Base-by-base conservation (phyloP, 2,888 invertebrate genomes). In the Pomacea canaliculata region DNA sequence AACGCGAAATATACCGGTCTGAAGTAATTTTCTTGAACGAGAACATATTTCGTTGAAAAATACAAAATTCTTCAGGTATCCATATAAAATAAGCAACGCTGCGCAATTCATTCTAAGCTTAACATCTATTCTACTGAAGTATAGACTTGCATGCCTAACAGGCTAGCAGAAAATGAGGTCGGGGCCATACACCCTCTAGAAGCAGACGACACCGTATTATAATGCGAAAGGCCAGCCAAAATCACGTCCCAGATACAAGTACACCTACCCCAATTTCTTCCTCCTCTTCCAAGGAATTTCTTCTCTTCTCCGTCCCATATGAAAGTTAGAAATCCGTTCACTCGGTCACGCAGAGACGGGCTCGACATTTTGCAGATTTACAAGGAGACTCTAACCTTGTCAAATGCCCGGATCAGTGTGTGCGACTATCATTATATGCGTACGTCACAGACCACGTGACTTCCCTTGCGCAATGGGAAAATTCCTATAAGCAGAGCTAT, bases 221-320 rank as follows among this genome's bases (percentile, higher is more conserved):
- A 18, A 27, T 12, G 37, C 7, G 27, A 7, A 27, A 12, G 16
- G 27, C 23, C 5, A 19, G 4, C 5, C 27, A 63, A 2, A 63
- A 19, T 19, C 51, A 51, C 5, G 18, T 56, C 27, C 37, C 46
- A 51, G 49, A 12, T 27, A 27, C 46, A 16, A 70, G 60, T 51
- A 62, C 73, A 84, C 89, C 80, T 82, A 89, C 89, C 86, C 98
- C 98, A 98, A 92, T 96, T 97, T 90, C 94, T 93, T 86, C 95
- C 97, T 81, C 96, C 97, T 87, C 97, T 94, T 87, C 97, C 97
- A 86, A 97, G 93, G 91, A 97, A 94, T 92, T 96, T 96, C 89
- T 94, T 94, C 81, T 96, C 97, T 92, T 97, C 96, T 86, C 95
- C 94, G 93, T 98, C 96, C 95, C 95, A 97, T 85, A 97, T 91